Percentiles rank a stretch among this genome's conserved stretches.
These are phyloP conservation scores for Menidia beryllina DNA, from an alignment of 2,113 vertebrate species.

Conservation along the genomic window DNA sequence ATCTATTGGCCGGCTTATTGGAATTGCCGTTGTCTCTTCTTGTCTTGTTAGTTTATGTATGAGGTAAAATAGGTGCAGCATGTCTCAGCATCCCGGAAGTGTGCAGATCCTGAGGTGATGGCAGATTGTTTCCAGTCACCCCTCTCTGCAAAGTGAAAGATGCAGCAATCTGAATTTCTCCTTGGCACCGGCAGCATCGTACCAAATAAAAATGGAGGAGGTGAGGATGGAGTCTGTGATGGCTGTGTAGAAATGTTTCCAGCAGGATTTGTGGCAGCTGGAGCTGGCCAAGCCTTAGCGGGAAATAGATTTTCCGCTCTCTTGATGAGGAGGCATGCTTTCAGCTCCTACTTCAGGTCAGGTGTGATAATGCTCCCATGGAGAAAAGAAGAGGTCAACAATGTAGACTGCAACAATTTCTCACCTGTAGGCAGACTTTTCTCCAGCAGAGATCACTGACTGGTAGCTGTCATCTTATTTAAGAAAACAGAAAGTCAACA, in stretches of 20 bases:
- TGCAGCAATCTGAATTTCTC: not conserved
- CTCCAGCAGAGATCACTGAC: too few relatives aligned
- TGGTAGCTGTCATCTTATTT: too few relatives aligned
- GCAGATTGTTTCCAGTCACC: not conserved
- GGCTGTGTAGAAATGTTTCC: not conserved
- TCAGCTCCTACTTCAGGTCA: not conserved
- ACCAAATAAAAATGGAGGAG: not conserved
- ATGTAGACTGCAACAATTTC: not conserved
- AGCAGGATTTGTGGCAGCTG: not conserved
- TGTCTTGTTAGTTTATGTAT: not conserved
- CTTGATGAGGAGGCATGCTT: not conserved
- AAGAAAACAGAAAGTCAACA: not conserved
- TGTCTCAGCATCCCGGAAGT: not conserved
- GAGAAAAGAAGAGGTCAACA: not conserved
- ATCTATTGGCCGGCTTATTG: not conserved
- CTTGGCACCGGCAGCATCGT: not conserved
- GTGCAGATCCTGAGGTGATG: not conserved
- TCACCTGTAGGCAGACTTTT: not conserved
- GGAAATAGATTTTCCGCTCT: not conserved
- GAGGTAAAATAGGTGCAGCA: not conserved
- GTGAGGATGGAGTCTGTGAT: not conserved
- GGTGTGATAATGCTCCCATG: not conserved
- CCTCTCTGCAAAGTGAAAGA: slow-evolving; percentile 2
- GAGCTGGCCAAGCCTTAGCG: not conserved
- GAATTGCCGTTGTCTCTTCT: not conserved